Evolutionary conservation across 2,797 vertebrate genomes (phyloP).

Genomic region (Siniperca obscura): DNA sequence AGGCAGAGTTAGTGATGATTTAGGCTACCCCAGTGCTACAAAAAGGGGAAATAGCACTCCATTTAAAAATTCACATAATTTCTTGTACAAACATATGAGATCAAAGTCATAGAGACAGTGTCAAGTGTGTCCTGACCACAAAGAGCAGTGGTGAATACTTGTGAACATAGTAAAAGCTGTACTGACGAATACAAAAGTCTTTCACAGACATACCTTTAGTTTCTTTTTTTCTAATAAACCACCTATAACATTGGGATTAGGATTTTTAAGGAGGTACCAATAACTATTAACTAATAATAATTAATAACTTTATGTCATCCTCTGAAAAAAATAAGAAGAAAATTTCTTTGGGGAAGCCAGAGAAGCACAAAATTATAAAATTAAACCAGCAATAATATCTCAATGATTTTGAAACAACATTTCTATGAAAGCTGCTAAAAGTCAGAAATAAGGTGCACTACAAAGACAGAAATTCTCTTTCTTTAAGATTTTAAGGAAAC

Average conservation of each 20-base stretch:
- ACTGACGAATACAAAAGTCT: not conserved
- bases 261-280: not conserved
- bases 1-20: conserved; percentile 46
- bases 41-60: conserved; percentile 37
- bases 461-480: conserved; percentile 12
- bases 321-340: not conserved
- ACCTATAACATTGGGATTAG: not conserved
- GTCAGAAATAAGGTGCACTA: conserved; percentile 10
- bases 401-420: conserved; percentile 21
- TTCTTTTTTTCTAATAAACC: not conserved
- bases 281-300: not conserved
- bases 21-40: conserved; percentile 28
- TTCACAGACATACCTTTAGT: not conserved
- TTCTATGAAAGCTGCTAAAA: conserved; percentile 24
- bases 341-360: not conserved
- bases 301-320: not conserved
- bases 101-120: not conserved
- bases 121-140: conserved; percentile 11
- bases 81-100: conserved; percentile 10
- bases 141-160: not conserved
- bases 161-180: not conserved
- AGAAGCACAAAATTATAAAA: not conserved
- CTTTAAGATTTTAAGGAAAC: conserved; percentile 49
- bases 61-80: conserved; percentile 49
- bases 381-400: not conserved